phyloP scores from a whole-genome alignment of 2,888 invertebrate species.

The Apamea crenata region DNA sequence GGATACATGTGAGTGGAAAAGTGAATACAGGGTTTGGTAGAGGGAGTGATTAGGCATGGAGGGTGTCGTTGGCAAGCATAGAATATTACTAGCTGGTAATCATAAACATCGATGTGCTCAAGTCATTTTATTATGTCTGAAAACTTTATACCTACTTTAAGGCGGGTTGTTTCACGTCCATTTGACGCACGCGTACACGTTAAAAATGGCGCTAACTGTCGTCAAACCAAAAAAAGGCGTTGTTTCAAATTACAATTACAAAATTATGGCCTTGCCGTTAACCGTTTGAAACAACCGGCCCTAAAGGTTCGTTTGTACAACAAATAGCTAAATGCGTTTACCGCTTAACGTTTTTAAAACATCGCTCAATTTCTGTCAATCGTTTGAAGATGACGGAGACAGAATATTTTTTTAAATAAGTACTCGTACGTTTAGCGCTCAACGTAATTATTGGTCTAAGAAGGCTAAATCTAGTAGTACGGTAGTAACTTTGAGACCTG shows the following conservation, averaged over 20 bases:
- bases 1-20: conserved; percentile 47
- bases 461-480: neutral
- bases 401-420: neutral
- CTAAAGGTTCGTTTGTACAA: neutral
- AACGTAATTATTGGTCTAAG: neutral
- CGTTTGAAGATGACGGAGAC: neutral
- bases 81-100: neutral
- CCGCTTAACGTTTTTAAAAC: neutral
- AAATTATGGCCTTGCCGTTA: too few relatives aligned
- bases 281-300: too few relatives aligned
- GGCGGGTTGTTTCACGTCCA: too few relatives aligned
- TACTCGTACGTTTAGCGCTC: neutral
- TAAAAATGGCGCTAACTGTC: too few relatives aligned
- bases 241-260: too few relatives aligned
- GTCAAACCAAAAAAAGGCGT: too few relatives aligned
- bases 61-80: neutral
- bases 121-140: neutral
- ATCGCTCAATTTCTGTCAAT: neutral
- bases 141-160: neutral
- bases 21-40: conserved; percentile 23
- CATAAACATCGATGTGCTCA: neutral
- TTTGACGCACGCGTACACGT: too few relatives aligned
- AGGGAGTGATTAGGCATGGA: neutral
- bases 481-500: neutral
- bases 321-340: neutral